Conservation (phyloP, 2,797 vertebrate genomes). For the Phalloptychus januarius region DNA sequence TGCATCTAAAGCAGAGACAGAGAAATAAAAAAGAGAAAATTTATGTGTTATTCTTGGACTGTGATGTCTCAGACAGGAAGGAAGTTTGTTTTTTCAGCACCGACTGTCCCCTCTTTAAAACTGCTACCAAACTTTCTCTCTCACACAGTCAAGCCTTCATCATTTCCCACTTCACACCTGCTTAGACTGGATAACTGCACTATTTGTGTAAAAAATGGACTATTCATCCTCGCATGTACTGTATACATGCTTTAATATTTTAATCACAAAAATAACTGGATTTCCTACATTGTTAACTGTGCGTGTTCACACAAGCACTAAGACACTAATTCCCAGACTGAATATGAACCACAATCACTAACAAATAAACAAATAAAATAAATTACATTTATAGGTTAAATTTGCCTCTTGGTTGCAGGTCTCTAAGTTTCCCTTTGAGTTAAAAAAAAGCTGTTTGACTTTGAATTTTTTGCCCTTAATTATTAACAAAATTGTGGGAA, state of each 20-base stretch:
- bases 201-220: neutral
- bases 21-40: slow-evolving; percentile 12
- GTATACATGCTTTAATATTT: neutral
- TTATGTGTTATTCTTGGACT: slow-evolving; percentile 63
- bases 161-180: neutral
- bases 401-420: too few relatives aligned
- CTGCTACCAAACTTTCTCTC: slow-evolving; percentile 29
- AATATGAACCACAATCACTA: too few relatives aligned
- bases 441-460: too few relatives aligned
- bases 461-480: too few relatives aligned
- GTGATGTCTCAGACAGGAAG: slow-evolving; percentile 70
- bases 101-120: slow-evolving; percentile 50
- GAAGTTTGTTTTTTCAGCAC: slow-evolving; percentile 63
- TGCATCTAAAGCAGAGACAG: slow-evolving; percentile 21
- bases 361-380: too few relatives aligned
- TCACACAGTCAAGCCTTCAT: neutral
- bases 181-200: neutral
- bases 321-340: neutral
- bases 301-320: neutral
- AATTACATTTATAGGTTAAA: too few relatives aligned
- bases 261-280: neutral
- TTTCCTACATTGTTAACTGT: neutral
- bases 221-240: neutral
- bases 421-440: too few relatives aligned
- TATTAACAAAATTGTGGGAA: too few relatives aligned